Percentiles rank a stretch among this genome's conserved stretches.
phyloP scores from a whole-genome alignment of 2,797 vertebrate species.

The Nothura maculosa region DNA sequence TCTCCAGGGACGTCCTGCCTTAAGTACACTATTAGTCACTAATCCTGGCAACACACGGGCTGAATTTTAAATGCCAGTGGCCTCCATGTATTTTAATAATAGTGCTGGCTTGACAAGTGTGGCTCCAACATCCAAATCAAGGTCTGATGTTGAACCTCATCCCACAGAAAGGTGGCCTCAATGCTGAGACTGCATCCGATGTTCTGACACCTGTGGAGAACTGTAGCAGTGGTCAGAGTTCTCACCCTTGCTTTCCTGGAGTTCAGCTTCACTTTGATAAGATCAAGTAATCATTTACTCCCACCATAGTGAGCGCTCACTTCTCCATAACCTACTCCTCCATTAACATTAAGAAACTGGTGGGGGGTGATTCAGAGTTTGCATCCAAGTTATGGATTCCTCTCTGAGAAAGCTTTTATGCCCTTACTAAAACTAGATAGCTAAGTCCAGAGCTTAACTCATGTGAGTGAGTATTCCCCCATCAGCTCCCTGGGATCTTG shows the following conservation, averaged over 20 bases:
- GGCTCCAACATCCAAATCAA: not conserved
- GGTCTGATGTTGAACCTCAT: not conserved
- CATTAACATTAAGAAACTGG: not conserved
- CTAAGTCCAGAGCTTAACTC: not conserved
- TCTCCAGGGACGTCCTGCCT: not conserved
- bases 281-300: not conserved
- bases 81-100: not conserved
- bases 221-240: accelerated
- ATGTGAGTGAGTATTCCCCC: not conserved
- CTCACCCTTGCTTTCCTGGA: not conserved
- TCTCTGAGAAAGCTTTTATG: not conserved
- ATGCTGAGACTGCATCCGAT: not conserved
- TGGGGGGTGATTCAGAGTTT: not conserved
- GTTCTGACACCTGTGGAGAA: not conserved
- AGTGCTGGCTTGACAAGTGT: not conserved
- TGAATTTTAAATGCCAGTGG: conserved; percentile 5
- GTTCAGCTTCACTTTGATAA: not conserved
- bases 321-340: not conserved
- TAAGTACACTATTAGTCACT: not conserved
- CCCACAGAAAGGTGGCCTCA: not conserved
- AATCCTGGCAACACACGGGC: not conserved
- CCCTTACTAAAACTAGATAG: accelerated
- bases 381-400: not conserved
- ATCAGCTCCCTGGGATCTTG: accelerated
- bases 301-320: accelerated